Evolutionary conservation across 2,113 vertebrate genomes (phyloP).

Genomic region (Triplophysa tibetana): DNA sequence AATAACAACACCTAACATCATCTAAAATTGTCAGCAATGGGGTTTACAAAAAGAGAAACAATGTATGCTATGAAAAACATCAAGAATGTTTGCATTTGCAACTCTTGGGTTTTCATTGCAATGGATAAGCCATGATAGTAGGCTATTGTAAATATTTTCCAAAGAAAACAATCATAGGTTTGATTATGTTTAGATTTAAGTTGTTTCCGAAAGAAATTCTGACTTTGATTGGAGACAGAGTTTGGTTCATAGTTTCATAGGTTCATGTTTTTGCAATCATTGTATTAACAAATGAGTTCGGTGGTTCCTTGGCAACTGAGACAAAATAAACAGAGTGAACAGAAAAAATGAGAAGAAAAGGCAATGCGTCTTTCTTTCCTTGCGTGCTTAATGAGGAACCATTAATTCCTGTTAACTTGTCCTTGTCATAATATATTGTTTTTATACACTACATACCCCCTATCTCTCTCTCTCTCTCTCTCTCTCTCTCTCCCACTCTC

Average conservation of each 20-base stretch:
- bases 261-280: not conserved
- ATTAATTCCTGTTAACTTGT: conserved; percentile 8
- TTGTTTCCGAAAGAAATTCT: not conserved
- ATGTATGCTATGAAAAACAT: too few relatives aligned
- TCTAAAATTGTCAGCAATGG: too few relatives aligned
- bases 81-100: too few relatives aligned
- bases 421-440: not conserved
- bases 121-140: not conserved
- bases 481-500: too few relatives aligned
- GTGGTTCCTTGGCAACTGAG: conserved; percentile 4
- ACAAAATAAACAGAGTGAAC: not conserved
- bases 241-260: not conserved
- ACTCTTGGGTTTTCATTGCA: not conserved
- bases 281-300: conserved; percentile 1
- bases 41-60: too few relatives aligned
- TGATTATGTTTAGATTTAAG: not conserved
- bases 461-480: too few relatives aligned
- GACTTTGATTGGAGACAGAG: not conserved
- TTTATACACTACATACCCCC: not conserved
- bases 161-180: not conserved
- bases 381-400: not conserved
- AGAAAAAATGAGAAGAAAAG: not conserved
- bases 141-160: not conserved
- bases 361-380: conserved; percentile 2
- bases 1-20: too few relatives aligned